Base-by-base conservation (phyloP, 2,888 invertebrate species). In the Micropterix aruncella region DNA sequence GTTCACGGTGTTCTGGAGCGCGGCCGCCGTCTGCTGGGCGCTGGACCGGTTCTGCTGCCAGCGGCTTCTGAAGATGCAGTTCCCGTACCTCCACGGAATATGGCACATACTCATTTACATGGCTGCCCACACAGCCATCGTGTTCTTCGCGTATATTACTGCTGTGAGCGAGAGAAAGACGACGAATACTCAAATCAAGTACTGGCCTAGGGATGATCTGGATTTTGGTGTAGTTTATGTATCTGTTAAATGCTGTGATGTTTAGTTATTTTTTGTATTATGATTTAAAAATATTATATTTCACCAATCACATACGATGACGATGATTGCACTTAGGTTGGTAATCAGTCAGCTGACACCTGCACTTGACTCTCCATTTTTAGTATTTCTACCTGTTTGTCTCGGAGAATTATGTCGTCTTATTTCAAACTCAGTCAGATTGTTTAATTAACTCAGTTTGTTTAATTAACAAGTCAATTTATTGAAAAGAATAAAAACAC, bases 61-160 rank as follows among this genome's bases (percentile, higher is more conserved):
- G 53, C 75, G 80, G 15, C 87, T 85, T 85, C 75, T 81, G 2
- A 74, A 77, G 12, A 74, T 86, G 9, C 78, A 83, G 63, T 85
- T 89, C 54, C 87, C 87, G 1, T 88, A 88, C 62, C 71, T 89
- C 55, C 88, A 89, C 59, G 85, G 83, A 9, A 70, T 86, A 15
- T 89, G 88, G 88, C 88, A 89, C 59, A 65, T 89, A 12, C 76
- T 87, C 43, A 85, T 86, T 51, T 86, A 84, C 55, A 82, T 88
- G 42, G 80, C 85, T 0, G 77, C 82, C 19, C 88, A 87, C 54
- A 82, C 84, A 3, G 78, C 80, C 12, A 72, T 84, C 15, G 86
- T 88, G 3, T 70, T 88, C 0, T 83, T 82, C 56, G 85, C 87
- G 1, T 89, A 85, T 58, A 84, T 87, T 58, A 79, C 82, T 53